Conservation (phyloP, 2,888 invertebrate genomes). For the Dynastes maya region DNA sequence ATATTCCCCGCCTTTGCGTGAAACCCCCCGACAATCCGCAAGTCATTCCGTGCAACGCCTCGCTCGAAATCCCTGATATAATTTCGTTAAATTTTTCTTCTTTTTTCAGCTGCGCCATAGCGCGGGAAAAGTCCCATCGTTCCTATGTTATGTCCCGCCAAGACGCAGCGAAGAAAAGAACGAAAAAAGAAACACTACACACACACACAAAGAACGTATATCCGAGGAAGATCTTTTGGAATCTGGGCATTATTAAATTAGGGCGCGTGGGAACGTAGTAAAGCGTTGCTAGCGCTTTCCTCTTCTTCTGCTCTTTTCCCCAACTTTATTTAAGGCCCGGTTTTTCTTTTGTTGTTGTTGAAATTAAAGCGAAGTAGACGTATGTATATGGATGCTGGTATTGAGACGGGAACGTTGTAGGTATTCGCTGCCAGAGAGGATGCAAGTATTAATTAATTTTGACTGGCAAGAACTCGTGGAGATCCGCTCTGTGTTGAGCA, state of each 20-base stretch:
- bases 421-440: no score
- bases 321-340: no score
- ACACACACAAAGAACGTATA: neutral
- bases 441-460: no score
- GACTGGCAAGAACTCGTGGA: no score
- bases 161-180: neutral
- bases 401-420: no score
- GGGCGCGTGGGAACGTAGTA: slow-evolving; percentile 6
- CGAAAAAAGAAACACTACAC: neutral
- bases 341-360: neutral
- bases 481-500: no score
- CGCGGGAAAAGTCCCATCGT: neutral
- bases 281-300: neutral
- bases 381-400: no score
- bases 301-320: no score
- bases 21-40: slow-evolving; percentile 24
- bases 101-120: neutral
- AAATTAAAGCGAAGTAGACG: neutral
- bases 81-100: slow-evolving; percentile 30
- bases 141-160: neutral
- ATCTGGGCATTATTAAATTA: slow-evolving; percentile 28
- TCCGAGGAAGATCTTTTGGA: slow-evolving; percentile 11
- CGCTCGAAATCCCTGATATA: slow-evolving; percentile 27
- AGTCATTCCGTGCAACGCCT: slow-evolving; percentile 17
- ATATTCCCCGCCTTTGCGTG: slow-evolving; percentile 14